These are phyloP conservation scores for Charaxes varanes DNA, from an alignment of 1,140 invertebrate genomes.

Conservation along the genomic window DNA sequence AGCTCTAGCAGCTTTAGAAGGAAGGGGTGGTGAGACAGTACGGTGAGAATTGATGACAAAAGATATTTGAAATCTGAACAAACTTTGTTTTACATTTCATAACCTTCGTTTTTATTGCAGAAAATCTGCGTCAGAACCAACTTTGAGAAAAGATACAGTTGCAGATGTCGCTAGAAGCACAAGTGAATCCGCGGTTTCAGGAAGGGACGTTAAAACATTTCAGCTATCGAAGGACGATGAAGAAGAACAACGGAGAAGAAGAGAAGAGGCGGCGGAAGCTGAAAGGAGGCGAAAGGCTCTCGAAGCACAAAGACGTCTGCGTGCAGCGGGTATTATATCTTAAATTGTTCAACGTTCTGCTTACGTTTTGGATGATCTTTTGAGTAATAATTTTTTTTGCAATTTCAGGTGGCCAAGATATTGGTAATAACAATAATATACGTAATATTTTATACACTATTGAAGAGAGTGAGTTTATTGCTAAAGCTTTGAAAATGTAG, in stretches of 20 bases:
- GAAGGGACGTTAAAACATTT: no score
- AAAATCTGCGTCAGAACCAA: no score
- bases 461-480: no score
- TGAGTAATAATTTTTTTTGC: constrained; percentile 1
- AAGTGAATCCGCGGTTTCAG: not conserved
- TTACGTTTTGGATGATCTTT: not conserved
- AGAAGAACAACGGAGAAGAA: not conserved
- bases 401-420: constrained; percentile 7
- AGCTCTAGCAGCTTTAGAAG: constrained; percentile 23
- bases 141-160: no score
- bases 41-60: not conserved
- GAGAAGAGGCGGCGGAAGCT: not conserved
- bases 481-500: constrained; percentile 5
- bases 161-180: no score
- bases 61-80: no score
- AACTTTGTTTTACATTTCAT: not conserved
- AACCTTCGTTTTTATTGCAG: no score
- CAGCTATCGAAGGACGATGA: no score
- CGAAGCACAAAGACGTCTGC: not conserved
- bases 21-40: not conserved
- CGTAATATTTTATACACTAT: constrained; percentile 6
- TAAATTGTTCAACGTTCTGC: not conserved
- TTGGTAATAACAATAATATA: constrained; percentile 1
- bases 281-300: not conserved
- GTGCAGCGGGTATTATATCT: not conserved